Base-by-base conservation (phyloP, 2,797 vertebrate genomes). In the Myotis myotis region DNA sequence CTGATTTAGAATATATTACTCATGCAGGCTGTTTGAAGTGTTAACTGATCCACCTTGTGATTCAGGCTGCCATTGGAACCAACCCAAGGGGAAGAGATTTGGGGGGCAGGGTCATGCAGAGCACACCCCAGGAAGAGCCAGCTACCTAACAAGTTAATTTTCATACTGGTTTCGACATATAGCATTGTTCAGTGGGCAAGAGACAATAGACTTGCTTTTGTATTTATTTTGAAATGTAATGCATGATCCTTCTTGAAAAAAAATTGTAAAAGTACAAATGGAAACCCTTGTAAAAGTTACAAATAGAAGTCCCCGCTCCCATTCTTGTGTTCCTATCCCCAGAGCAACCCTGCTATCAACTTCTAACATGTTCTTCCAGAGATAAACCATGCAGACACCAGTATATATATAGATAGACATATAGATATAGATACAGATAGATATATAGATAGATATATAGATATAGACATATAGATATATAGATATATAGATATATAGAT, bases 11-110 rank as follows among this genome's bases (percentile, higher is more conserved):
- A 5, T 68, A 89, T 93, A 28, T 98, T 97, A 95, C 94, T 96
- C 93, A 96, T 91, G 80, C 11, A 28, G 89, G 83, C 95, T 96
- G 94, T 96, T 97, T 93, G 95, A 97, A 97, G 97, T 92, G 84
- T 96, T 97, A 87, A 91, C 84, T 97, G 96, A 95, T 95, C 96
- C 71, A 82, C 92, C 95, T 93, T 97, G 96, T 96, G 97, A 93
- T 97, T 94, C 16, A 6, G 96, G 66, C 96, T 97, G 95, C 93
- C 87, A 49, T n/a, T 96, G 97, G 96, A 96, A 85, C 81, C 41
- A 23, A 81, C 22, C 1, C 95, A 89, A 96, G 88, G 96, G 90
- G 60, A 91, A 96, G 94, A 81, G 71, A 28, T 66, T 62, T 81
- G 87, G 81, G 76, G 72, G 96, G 25, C 28, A 60, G 95, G 89